A percentile compares a stretch with the other conserved stretches of the same genome.
These are phyloP conservation scores for Erinaceus europaeus DNA, from an alignment of 2,113 vertebrate genomes.

Conservation along the genomic window DNA sequence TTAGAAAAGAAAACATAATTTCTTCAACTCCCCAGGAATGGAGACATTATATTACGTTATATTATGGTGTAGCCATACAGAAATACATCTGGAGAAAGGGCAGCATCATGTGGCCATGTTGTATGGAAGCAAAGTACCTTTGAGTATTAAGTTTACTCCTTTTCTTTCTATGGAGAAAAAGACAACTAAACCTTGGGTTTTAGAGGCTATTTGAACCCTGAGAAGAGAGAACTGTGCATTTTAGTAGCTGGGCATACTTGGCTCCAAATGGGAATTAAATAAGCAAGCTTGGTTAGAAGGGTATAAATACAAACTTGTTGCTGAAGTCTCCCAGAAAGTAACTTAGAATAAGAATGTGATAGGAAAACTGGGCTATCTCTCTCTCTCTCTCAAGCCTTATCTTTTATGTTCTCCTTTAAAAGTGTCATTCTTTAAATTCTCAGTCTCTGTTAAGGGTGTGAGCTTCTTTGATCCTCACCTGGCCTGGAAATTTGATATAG, in stretches of 20 bases:
- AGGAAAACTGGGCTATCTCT: not conserved
- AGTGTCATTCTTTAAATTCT: not conserved
- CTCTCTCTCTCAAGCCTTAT: too few relatives aligned
- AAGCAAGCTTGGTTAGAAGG: not conserved
- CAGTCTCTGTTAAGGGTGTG: not conserved
- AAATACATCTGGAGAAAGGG: not conserved
- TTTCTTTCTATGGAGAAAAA: not conserved
- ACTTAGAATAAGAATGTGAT: not conserved
- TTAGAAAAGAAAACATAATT: not conserved
- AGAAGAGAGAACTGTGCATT: not conserved
- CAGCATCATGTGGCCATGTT: too few relatives aligned
- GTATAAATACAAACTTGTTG: too few relatives aligned
- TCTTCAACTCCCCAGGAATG: not conserved
- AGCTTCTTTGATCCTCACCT: accelerated
- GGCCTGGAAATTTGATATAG: not conserved
- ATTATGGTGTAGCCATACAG: not conserved
- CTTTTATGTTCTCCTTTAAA: not conserved
- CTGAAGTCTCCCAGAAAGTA: not conserved
- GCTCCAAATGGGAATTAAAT: not conserved
- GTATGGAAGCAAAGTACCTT: not conserved
- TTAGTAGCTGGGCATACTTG: not conserved
- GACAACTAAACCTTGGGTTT: not conserved
- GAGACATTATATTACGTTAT: not conserved
- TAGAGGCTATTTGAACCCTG: not conserved
- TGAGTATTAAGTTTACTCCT: not conserved